phyloP scores from a whole-genome alignment of 1,140 invertebrate species.

The Colletes latitarsis region DNA sequence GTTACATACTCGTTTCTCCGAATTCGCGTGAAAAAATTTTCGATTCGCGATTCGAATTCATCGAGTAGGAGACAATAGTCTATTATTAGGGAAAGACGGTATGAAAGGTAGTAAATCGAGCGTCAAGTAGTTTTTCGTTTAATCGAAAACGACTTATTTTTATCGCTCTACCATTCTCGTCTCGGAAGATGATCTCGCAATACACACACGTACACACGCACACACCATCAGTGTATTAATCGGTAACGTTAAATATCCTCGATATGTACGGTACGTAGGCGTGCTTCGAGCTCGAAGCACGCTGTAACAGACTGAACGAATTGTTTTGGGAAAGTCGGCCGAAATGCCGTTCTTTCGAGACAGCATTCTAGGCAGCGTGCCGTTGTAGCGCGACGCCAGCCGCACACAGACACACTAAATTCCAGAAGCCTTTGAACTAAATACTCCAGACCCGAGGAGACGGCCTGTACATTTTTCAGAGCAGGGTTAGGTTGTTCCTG shows the following conservation, averaged over 20 bases:
- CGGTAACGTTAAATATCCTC: too few relatives aligned
- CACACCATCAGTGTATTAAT: too few relatives aligned
- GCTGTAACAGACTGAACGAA: not conserved
- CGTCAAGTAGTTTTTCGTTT: too few relatives aligned
- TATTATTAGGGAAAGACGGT: not conserved
- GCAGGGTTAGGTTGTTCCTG: not conserved
- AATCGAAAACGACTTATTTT: too few relatives aligned
- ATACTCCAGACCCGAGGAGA: conserved; percentile 10
- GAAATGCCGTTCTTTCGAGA: conserved; percentile 26
- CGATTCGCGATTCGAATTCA: not conserved
- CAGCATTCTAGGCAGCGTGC: conserved; percentile 14
- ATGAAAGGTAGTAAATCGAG: too few relatives aligned
- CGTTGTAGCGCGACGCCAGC: conserved; percentile 6
- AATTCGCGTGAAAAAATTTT: not conserved
- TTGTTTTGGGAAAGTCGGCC: conserved; percentile 15
- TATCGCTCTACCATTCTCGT: too few relatives aligned
- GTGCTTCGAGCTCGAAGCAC: too few relatives aligned
- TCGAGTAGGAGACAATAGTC: not conserved
- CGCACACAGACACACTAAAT: conserved; percentile 41
- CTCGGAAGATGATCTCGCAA: too few relatives aligned
- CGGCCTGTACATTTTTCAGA: conserved; percentile 52
- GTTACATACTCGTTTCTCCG: conserved; percentile 28
- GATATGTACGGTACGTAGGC: too few relatives aligned
- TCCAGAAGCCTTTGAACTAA: conserved; percentile 52
- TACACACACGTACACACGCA: too few relatives aligned